phyloP scores from a whole-genome alignment of 37 sponge, comb jelly and placozoan genomes.

The Tethya wilhelma region DNA sequence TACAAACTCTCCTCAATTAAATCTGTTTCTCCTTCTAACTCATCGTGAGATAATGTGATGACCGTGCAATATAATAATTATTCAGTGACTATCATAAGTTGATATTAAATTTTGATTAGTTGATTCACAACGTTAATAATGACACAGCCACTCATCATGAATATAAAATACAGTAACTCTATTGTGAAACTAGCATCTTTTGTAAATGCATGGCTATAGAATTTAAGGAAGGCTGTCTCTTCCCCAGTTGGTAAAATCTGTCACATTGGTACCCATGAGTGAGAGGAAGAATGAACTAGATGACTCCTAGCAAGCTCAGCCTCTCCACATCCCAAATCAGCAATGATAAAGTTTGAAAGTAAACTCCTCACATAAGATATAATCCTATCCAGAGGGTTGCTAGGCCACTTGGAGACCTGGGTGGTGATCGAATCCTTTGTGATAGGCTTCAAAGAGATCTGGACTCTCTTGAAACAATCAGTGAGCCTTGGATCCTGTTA shows the following conservation, averaged over 20 bases:
- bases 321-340: slow-evolving; percentile 98
- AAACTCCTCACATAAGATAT: slow-evolving; percentile 62
- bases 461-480: slow-evolving; percentile 81
- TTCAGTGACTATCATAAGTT: too few species aligned
- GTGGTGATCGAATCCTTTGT: slow-evolving; percentile 82
- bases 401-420: slow-evolving; percentile 92
- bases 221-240: slow-evolving; percentile 31
- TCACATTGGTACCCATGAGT: slow-evolving; percentile 94
- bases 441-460: slow-evolving; percentile 84
- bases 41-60: too few species aligned
- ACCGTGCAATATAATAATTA: too few species aligned
- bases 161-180: too few species aligned
- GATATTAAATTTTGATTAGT: too few species aligned
- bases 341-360: slow-evolving; percentile 56
- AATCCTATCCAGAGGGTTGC: slow-evolving; percentile 90
- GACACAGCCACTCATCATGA: not conserved
- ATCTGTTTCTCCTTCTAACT: too few species aligned
- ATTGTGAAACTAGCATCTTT: slow-evolving; percentile 72
- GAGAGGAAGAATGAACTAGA: slow-evolving; percentile 89
- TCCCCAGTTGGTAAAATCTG: slow-evolving; percentile 66
- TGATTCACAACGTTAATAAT: too few species aligned
- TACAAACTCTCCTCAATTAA: too few species aligned
- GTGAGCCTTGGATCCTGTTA: slow-evolving; percentile 58
- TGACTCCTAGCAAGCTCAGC: slow-evolving; percentile 78
- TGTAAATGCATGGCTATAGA: slow-evolving; percentile 92